Conservation (phyloP, 2,113 vertebrate genomes). For the Entelurus aequoreus region DNA sequence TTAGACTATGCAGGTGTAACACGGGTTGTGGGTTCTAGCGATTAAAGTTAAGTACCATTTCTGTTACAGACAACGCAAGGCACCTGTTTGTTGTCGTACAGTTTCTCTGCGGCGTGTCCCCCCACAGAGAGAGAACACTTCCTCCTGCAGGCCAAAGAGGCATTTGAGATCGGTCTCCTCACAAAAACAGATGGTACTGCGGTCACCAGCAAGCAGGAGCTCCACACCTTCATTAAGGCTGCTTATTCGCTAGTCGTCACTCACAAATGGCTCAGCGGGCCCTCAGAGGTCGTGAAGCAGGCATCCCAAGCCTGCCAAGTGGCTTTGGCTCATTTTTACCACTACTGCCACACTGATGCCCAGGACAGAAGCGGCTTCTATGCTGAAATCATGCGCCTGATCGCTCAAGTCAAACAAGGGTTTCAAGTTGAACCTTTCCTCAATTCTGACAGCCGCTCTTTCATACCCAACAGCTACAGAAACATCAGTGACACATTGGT, state of each 20-base stretch:
- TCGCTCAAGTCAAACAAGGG: constrained; percentile 65
- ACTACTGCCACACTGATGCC: constrained; percentile 58
- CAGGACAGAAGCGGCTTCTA: constrained; percentile 68
- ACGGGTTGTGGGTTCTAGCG: too few species aligned
- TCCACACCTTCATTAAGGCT: constrained; percentile 85
- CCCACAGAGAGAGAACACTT: constrained; percentile 51
- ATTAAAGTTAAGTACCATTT: neutral
- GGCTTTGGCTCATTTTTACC: constrained; percentile 73
- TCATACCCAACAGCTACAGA: constrained; percentile 80
- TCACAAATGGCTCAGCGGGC: constrained; percentile 70
- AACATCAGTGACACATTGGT: constrained; percentile 39
- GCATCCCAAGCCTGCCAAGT: constrained; percentile 67
- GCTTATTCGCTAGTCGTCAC: constrained; percentile 78
- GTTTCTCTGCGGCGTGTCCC: constrained; percentile 78
- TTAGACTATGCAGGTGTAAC: neutral
- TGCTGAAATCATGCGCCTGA: constrained; percentile 72
- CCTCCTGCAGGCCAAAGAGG: constrained; percentile 78
- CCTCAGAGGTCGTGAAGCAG: constrained; percentile 1
- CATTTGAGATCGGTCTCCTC: constrained; percentile 86
- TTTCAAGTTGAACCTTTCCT: constrained; percentile 70
- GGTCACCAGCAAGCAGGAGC: constrained; percentile 83
- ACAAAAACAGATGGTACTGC: constrained; percentile 66
- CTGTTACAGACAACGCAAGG: constrained; percentile 80
- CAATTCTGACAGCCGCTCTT: constrained; percentile 76
- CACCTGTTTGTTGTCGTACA: constrained; percentile 83